These are phyloP conservation scores for Betta splendens DNA, from an alignment of 2,797 vertebrate species.

Conservation along the genomic window DNA sequence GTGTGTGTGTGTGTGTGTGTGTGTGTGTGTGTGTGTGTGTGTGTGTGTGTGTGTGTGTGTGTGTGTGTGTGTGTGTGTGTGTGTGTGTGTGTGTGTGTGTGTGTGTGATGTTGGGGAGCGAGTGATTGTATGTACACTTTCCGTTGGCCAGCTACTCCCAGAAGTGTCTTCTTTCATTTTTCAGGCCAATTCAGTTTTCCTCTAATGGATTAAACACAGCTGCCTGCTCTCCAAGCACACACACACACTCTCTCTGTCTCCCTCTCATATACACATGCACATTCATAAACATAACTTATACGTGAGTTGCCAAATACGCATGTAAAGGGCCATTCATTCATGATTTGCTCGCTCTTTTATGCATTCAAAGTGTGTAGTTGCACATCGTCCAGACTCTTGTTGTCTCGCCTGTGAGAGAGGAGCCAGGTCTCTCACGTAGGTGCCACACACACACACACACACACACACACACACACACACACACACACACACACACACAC, in stretches of 20 bases:
- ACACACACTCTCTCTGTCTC: background rate
- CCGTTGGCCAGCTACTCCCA: slow-evolving; percentile 51
- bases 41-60: slow-evolving; percentile 47
- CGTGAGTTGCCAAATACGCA: slow-evolving; percentile 34
- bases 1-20: slow-evolving; percentile 41
- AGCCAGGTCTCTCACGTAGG: slow-evolving; percentile 63
- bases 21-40: slow-evolving; percentile 42
- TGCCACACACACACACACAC: no score
- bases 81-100: slow-evolving; percentile 34
- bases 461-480: no score
- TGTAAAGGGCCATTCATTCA: slow-evolving; percentile 24
- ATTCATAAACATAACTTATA: slow-evolving; percentile 23
- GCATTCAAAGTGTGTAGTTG: slow-evolving; percentile 7
- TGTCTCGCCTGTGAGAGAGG: slow-evolving; percentile 54
- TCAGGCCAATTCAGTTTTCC: slow-evolving; percentile 48
- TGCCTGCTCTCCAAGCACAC: slow-evolving; percentile 6
- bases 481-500: slow-evolving; percentile 26
- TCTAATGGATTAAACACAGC: slow-evolving; percentile 59
- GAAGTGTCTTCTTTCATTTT: slow-evolving; percentile 61
- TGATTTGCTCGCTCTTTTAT: slow-evolving; percentile 23
- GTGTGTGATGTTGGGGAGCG: slow-evolving; percentile 49
- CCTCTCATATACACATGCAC: background rate
- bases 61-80: slow-evolving; percentile 36
- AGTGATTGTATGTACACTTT: slow-evolving; percentile 68
- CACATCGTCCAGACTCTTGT: slow-evolving; percentile 32